Percentiles rank a stretch among this genome's conserved stretches.
Conservation (phyloP, 2,797 vertebrate genomes). For the Natrix natrix region DNA sequence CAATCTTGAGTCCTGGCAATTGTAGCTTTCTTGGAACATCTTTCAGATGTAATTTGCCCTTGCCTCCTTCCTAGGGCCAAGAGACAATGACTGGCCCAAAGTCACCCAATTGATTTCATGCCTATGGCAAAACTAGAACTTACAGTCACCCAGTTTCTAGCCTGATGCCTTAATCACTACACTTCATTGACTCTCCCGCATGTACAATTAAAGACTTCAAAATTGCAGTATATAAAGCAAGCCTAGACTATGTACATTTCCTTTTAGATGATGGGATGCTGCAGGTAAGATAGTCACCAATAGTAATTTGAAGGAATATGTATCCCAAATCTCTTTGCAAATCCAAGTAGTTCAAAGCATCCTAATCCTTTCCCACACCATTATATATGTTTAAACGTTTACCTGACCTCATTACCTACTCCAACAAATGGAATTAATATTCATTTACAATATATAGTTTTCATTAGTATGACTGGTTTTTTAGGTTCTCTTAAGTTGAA, state of each 20-base stretch:
- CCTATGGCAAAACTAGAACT: neutral
- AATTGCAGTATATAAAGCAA: constrained; percentile 21
- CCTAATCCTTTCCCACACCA: neutral
- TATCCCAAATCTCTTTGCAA: neutral
- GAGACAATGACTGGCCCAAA: neutral
- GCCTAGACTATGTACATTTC: neutral
- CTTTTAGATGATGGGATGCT: neutral
- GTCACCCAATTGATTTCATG: neutral
- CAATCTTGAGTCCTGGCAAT: neutral
- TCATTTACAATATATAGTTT: neutral
- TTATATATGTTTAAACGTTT: neutral
- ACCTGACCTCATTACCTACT: neutral
- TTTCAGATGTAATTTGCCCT: neutral
- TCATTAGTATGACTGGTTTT: neutral
- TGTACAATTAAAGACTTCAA: neutral
- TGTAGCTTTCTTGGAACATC: neutral
- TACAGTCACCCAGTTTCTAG: neutral
- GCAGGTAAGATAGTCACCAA: neutral
- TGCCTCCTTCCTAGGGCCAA: neutral
- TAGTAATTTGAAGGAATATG: neutral
- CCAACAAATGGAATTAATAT: neutral
- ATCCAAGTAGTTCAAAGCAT: neutral
- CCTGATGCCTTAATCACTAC: neutral
- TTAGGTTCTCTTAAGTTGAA: neutral
- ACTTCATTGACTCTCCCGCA: neutral